Evolutionary conservation across 2,797 vertebrate genomes (phyloP), one percentile per base, ranked within the genome.

Genomic region (Neosalanx taihuensis): DNA sequence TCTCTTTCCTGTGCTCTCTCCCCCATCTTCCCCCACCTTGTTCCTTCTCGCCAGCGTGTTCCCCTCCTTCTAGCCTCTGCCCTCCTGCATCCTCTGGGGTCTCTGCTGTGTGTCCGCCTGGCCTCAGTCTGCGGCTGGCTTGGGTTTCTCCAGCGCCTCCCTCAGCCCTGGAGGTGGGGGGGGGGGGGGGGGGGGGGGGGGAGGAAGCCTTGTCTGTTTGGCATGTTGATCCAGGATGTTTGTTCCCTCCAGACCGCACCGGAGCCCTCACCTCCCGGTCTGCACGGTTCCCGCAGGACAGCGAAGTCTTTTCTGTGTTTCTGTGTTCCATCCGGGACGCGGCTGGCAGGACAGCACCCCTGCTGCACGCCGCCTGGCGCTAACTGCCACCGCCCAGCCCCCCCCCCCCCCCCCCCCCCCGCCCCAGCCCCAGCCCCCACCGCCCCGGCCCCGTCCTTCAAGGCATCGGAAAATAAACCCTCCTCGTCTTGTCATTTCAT

Each of bases 401-500:
- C n/a, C n/a, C n/a, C n/a, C n/a, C n/a, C n/a, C n/a, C n/a, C n/a
- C n/a, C n/a, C n/a, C n/a, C n/a, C n/a, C n/a, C n/a, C n/a, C n/a
- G n/a, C n/a, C n/a, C n/a, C n/a, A n/a, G n/a, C n/a, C n/a, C n/a
- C n/a, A n/a, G n/a, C n/a, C n/a, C n/a, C n/a, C n/a, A n/a, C n/a
- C n/a, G n/a, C n/a, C n/a, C n/a, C 15, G 20, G 20, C 64, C 35
- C 41, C 30, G 64, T 65, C 20, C 57, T 75, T 49, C 20, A 49
- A 78, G 74, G 61, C 72, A 61, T 29, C 20, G 66, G 31, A 59
- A 62, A n/a, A n/a, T 18, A 26, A 46, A 7, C 20, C 51, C 56
- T n/a, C 10, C 63, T 29, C 51, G 56, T 70, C 76, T 82, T 37
- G 73, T 81, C 65, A 68, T 84, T 79, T 82, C 77, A 81, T 85